Percentiles rank a stretch among this genome's conserved stretches.
phyloP scores from a whole-genome alignment of 2,113 vertebrate species.

The Hystrix brachyura region DNA sequence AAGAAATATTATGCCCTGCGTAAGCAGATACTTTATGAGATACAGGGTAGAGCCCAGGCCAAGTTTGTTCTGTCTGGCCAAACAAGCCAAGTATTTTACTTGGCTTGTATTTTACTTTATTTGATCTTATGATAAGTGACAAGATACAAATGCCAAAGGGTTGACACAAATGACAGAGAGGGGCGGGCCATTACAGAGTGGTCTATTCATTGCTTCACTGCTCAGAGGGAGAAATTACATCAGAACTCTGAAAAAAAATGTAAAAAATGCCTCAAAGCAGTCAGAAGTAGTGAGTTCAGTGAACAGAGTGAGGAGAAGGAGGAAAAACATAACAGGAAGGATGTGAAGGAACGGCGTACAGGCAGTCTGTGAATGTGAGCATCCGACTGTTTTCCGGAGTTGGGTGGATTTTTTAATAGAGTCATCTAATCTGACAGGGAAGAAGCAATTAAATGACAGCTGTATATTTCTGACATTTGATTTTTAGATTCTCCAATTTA shows the following conservation, averaged over 20 bases:
- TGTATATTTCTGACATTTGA: background rate
- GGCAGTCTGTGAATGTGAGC: background rate
- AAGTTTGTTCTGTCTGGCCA: background rate
- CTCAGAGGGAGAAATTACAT: background rate
- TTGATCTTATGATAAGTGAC: background rate
- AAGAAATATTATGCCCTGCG: background rate
- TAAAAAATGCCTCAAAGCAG: background rate
- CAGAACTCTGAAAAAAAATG: background rate
- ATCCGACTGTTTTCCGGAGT: background rate
- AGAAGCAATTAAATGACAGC: background rate
- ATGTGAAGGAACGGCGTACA: background rate
- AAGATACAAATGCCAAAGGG: background rate
- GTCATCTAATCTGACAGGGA: background rate
- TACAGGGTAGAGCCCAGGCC: background rate
- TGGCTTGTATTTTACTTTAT: too few species aligned
- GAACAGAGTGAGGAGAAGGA: background rate
- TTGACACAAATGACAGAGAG: background rate
- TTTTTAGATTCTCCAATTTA: background rate
- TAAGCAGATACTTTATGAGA: background rate
- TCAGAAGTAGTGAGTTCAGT: background rate
- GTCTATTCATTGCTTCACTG: background rate
- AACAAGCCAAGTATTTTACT: background rate
- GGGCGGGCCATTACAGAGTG: background rate
- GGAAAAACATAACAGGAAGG: background rate
- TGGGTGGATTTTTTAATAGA: background rate